Evolutionary conservation across 2,797 vertebrate species (phyloP).

Genomic region (Megaceryle alcyon): DNA sequence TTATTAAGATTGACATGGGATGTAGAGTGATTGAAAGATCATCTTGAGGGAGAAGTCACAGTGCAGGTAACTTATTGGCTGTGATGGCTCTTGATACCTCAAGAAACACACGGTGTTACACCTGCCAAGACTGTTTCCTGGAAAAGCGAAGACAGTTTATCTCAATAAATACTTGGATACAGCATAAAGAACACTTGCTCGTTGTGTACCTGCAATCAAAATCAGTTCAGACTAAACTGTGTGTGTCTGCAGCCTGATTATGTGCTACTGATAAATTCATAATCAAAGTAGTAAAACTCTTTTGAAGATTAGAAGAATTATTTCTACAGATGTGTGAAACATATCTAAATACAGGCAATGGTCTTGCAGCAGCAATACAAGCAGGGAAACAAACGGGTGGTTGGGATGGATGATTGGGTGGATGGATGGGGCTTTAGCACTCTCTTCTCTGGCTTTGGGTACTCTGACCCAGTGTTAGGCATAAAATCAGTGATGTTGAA

Average conservation of each 20-base stretch:
- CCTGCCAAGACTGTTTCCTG: constrained; percentile 7
- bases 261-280: constrained; percentile 22
- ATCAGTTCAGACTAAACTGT: neutral
- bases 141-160: constrained; percentile 8
- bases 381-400: neutral
- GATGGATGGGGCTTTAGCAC: neutral
- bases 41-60: neutral
- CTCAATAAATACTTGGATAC: constrained; percentile 17
- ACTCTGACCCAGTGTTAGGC: neutral
- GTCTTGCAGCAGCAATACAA: neutral
- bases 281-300: constrained; percentile 35
- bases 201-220: constrained; percentile 1
- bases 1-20: neutral
- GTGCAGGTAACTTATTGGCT: neutral
- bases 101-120: neutral
- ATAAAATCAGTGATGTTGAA: fast-evolving
- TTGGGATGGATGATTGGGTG: neutral
- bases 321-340: neutral
- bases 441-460: neutral
- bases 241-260: neutral
- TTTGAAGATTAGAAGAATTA: constrained; percentile 55
- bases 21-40: neutral
- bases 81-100: neutral
- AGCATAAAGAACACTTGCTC: constrained; percentile 4
- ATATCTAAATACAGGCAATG: neutral